A percentile compares a stretch with the other conserved stretches of the same genome.
These are phyloP conservation scores for Fistularia commersonii DNA, from an alignment of 2,797 vertebrate species.

Conservation along the genomic window DNA sequence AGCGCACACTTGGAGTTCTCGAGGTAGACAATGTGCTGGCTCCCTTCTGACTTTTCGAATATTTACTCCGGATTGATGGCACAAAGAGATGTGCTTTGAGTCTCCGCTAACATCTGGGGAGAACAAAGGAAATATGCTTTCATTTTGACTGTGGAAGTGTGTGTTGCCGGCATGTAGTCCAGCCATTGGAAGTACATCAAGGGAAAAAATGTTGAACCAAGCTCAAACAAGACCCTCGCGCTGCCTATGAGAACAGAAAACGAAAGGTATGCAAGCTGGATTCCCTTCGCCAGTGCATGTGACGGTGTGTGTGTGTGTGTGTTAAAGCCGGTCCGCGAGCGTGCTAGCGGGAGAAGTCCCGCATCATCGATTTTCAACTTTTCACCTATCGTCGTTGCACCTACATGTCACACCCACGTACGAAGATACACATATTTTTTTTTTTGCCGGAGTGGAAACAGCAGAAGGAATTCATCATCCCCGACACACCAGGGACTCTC, in stretches of 20 bases:
- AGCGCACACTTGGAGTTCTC: constrained; percentile 7
- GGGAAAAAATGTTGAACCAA: constrained; percentile 37
- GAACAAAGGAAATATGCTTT: constrained; percentile 56
- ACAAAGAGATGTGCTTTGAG: constrained; percentile 23
- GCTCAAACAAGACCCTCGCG: constrained; percentile 23
- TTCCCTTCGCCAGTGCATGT: not conserved
- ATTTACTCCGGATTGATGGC: constrained; percentile 35
- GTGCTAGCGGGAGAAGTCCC: too few species aligned
- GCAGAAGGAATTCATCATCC: constrained; percentile 56
- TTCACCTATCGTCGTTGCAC: too few species aligned
- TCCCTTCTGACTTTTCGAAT: constrained; percentile 11
- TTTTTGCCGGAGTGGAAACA: too few species aligned
- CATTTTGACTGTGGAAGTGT: constrained; percentile 20
- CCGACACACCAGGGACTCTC: constrained; percentile 19
- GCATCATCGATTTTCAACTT: too few species aligned
- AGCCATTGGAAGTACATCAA: constrained; percentile 44
- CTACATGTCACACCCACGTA: too few species aligned
- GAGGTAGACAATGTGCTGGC: constrained; percentile 4
- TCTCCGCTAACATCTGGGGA: constrained; percentile 51
- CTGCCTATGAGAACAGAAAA: constrained; percentile 14
- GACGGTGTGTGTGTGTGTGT: too few species aligned
- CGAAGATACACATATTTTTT: too few species aligned
- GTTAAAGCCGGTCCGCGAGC: not conserved
- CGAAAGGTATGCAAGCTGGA: constrained; percentile 14
- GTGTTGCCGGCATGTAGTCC: constrained; percentile 15